These are phyloP conservation scores for Trachops cirrhosus DNA, from an alignment of 2,797 vertebrate species.

Conservation along the genomic window DNA sequence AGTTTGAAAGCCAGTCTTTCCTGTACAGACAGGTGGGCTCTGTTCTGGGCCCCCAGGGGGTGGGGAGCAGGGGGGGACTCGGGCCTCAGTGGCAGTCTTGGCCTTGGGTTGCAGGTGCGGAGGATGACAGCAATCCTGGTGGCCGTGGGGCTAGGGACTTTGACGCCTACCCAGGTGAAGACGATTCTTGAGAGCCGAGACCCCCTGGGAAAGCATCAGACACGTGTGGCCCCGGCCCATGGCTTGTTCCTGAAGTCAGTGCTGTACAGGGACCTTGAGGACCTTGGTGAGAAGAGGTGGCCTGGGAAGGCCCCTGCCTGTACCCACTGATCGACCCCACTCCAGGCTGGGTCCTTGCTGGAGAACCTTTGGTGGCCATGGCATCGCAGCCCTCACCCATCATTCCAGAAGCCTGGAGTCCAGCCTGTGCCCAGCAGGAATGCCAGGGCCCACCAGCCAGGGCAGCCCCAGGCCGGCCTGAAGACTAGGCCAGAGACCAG, in stretches of 20 bases:
- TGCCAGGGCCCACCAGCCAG: too few species aligned
- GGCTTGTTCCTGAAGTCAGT: constrained; percentile 92
- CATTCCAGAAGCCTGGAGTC: not conserved
- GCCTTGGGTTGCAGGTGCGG: constrained; percentile 84
- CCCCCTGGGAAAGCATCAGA: constrained; percentile 81
- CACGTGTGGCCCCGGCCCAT: constrained; percentile 83
- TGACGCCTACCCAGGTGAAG: constrained; percentile 83
- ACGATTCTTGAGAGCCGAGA: constrained; percentile 86
- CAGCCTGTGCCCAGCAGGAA: not conserved
- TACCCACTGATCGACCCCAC: too few species aligned
- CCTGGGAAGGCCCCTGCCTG: too few species aligned
- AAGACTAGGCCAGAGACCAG: not conserved
- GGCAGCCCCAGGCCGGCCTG: not conserved
- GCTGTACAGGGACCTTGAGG: constrained; percentile 79
- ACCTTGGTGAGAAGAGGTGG: not conserved
- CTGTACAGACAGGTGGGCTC: constrained; percentile 91
- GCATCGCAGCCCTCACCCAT: not conserved
- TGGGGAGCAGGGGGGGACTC: too few species aligned
- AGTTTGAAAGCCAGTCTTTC: constrained; percentile 90
- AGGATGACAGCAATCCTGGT: constrained; percentile 92
- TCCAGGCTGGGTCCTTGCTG: not conserved
- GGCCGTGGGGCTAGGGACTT: constrained; percentile 86
- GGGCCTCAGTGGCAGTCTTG: not conserved
- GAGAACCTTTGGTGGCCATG: not conserved
- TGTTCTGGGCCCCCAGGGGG: not conserved